Percentiles rank a stretch among this genome's conserved stretches.
Evolutionary conservation across 2,888 invertebrate genomes (phyloP).

Genomic region (Drosophila pegasa): DNA sequence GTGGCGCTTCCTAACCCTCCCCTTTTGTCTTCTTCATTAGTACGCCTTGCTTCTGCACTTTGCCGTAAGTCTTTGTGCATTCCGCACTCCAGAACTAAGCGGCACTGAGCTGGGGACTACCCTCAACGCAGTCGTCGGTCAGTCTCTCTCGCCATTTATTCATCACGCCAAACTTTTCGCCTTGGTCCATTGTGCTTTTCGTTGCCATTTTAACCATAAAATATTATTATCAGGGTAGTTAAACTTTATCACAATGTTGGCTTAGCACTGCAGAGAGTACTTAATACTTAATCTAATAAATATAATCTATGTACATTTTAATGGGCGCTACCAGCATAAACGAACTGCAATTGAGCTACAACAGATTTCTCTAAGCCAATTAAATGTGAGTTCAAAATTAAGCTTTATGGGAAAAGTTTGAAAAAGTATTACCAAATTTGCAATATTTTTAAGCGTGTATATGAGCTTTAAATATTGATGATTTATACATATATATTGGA

Average conservation of each 20-base stretch:
- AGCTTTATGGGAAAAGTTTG: not conserved
- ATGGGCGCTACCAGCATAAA: not conserved
- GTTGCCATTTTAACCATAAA: conserved; percentile 10
- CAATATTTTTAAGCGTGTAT: not conserved
- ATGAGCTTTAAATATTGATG: too few relatives aligned
- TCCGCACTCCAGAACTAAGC: conserved; percentile 9
- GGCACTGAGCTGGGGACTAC: conserved; percentile 1
- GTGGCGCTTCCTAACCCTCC: conserved; percentile 23
- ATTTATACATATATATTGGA: too few relatives aligned
- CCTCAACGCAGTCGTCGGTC: conserved; percentile 21
- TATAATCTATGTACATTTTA: conserved; percentile 5
- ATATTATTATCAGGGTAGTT: conserved; percentile 28
- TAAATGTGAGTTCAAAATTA: not conserved
- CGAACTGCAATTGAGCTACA: not conserved
- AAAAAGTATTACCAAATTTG: not conserved
- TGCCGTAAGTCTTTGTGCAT: conserved; percentile 35
- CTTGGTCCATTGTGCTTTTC: conserved; percentile 40
- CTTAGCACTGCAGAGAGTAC: not conserved
- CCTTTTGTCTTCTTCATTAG: conserved; percentile 55
- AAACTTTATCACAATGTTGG: conserved; percentile 31
- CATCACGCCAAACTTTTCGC: conserved; percentile 47
- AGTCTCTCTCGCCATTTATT: conserved; percentile 34
- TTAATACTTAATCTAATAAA: conserved; percentile 8
- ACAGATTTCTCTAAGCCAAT: not conserved
- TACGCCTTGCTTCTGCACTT: conserved; percentile 48